These are phyloP conservation scores for Mus minutoides DNA, from an alignment of 2,797 vertebrate genomes.

Conservation along the genomic window DNA sequence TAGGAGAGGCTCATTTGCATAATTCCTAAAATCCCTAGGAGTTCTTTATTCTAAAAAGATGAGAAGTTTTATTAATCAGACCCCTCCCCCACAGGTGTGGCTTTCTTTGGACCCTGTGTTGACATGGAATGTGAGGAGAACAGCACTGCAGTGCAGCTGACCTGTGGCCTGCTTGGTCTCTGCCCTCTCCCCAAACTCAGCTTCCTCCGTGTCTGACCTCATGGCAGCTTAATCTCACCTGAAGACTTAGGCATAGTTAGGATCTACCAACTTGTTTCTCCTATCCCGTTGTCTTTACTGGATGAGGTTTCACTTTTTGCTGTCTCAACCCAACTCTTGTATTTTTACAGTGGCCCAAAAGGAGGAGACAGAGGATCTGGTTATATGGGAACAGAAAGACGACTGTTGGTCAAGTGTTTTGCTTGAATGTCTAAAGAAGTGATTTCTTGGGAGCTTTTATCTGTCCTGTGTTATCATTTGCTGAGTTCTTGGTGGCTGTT, in stretches of 20 bases:
- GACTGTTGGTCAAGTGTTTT: not conserved
- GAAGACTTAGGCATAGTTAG: not conserved
- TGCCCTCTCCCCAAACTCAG: not conserved
- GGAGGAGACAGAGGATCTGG: not conserved
- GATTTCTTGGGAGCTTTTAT: not conserved
- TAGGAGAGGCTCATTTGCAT: slow-evolving; percentile 50
- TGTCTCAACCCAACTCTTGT: not conserved
- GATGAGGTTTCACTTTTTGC: not conserved
- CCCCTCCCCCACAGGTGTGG: slow-evolving; percentile 51
- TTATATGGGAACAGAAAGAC: not conserved
- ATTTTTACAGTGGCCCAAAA: not conserved
- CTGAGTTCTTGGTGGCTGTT: not conserved
- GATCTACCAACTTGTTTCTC: not conserved
- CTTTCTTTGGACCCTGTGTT: slow-evolving; percentile 51
- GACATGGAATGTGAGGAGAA: not conserved
- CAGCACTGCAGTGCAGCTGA: not conserved
- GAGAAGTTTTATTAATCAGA: slow-evolving; percentile 20
- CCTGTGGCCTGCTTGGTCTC: not conserved
- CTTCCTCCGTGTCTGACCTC: not conserved
- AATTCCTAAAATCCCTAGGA: slow-evolving; percentile 43
- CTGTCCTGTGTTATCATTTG: not conserved
- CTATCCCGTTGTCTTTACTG: not conserved
- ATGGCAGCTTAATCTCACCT: not conserved
- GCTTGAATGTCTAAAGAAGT: not conserved
- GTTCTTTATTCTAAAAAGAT: slow-evolving; percentile 45